phyloP scores from a whole-genome alignment of 2,797 vertebrate species.

The Tragopan temminckii region DNA sequence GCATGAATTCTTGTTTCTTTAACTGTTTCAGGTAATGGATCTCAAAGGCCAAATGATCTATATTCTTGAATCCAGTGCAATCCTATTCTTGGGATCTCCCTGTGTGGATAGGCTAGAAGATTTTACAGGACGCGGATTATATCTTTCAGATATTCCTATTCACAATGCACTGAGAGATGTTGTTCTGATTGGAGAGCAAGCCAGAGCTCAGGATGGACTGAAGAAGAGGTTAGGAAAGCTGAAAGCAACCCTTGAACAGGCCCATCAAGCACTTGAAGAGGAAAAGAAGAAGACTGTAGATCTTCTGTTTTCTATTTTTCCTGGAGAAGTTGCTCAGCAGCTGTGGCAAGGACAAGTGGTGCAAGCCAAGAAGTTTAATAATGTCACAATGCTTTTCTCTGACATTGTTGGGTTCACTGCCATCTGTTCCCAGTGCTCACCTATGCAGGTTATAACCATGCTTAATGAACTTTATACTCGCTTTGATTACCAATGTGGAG shows the following conservation, averaged over 20 bases:
- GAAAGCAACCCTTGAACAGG: constrained; percentile 94
- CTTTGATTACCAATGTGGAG: constrained; percentile 96
- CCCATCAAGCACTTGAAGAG: constrained; percentile 95
- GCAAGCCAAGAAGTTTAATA: constrained; percentile 95
- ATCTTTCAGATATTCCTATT: constrained; percentile 97
- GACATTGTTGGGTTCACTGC: constrained; percentile 98
- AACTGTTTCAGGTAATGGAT: constrained; percentile 91
- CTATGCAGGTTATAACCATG: constrained; percentile 99
- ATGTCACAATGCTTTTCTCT: constrained; percentile 97
- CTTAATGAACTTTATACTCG: constrained; percentile 96
- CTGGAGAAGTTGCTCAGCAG: constrained; percentile 94
- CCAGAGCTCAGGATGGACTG: constrained; percentile 95
- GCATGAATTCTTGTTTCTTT: constrained; percentile 36
- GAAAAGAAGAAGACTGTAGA: constrained; percentile 98
- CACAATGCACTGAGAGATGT: constrained; percentile 96
- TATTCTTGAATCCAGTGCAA: constrained; percentile 91
- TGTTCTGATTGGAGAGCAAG: constrained; percentile 96
- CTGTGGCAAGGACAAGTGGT: constrained; percentile 97
- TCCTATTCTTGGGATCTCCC: constrained; percentile 96
- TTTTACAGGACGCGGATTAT: constrained; percentile 94
- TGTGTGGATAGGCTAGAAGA: constrained; percentile 97
- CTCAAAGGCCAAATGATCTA: constrained; percentile 99
- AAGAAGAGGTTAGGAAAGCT: constrained; percentile 97
- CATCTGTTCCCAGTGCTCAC: constrained; percentile 93
- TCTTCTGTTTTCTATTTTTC: constrained; percentile 96